Conservation (phyloP, 2,888 invertebrate genomes). For the Lamellibrachia columna region DNA sequence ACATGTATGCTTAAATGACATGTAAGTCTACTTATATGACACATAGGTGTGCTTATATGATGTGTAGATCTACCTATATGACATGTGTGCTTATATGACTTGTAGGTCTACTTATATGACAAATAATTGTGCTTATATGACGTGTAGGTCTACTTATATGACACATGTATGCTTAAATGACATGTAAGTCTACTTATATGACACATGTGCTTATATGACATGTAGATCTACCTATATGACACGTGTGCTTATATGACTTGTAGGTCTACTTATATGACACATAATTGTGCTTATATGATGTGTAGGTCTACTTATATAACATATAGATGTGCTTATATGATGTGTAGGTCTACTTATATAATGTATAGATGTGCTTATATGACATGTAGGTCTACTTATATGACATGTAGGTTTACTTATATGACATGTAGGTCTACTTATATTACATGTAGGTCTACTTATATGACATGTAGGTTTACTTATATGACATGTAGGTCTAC, state of each 20-base stretch:
- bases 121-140: too few species aligned
- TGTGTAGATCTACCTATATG: not conserved
- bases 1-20: not conserved
- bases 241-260: not conserved
- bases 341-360: too few species aligned
- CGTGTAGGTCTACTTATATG: not conserved
- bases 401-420: too few species aligned
- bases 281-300: too few species aligned
- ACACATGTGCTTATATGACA: not conserved
- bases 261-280: not conserved
- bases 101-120: not conserved
- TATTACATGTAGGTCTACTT: too few species aligned
- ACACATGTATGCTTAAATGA: not conserved
- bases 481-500: too few species aligned
- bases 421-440: too few species aligned
- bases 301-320: too few species aligned
- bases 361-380: not conserved
- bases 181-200: not conserved
- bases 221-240: not conserved
- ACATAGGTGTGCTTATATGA: not conserved
- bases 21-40: not conserved
- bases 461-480: too few species aligned
- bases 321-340: not conserved
- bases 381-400: too few species aligned
- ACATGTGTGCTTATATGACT: not conserved